Evolutionary conservation across 2,888 invertebrate genomes (phyloP).

Genomic region (Netelia virgata): DNA sequence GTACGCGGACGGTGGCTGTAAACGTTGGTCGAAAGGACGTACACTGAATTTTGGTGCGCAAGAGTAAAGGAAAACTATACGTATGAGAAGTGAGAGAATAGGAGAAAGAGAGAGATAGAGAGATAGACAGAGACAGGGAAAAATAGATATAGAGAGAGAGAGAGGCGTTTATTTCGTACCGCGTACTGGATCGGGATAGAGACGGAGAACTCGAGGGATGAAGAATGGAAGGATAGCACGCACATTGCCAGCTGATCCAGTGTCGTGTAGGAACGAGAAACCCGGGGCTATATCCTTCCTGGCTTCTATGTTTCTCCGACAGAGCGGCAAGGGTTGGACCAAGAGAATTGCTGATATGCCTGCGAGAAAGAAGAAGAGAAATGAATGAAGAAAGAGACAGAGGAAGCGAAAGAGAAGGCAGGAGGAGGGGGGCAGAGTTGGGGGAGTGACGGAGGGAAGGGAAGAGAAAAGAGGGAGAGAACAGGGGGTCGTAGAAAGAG

Average conservation of each 20-base stretch:
- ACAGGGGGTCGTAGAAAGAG: conserved; percentile 33
- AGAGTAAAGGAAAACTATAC: conserved; percentile 39
- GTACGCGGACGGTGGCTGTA: conserved; percentile 31
- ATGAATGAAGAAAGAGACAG: conserved; percentile 8
- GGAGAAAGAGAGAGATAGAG: neutral
- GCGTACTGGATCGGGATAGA: neutral
- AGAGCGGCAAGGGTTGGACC: conserved; percentile 48
- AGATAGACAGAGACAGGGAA: conserved; percentile 8
- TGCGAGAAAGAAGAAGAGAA: conserved; percentile 23
- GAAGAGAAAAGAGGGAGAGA: neutral
- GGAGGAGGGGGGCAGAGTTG: neutral
- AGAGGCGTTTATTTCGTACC: neutral
- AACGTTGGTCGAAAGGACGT: conserved; percentile 23
- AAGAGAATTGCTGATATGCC: conserved; percentile 43
- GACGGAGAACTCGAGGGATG: conserved; percentile 5
- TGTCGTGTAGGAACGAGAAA: conserved; percentile 61
- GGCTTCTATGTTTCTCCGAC: conserved; percentile 51
- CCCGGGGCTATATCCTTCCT: conserved; percentile 59
- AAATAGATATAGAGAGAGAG: neutral
- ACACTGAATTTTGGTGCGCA: conserved; percentile 39
- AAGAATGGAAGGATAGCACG: conserved; percentile 31
- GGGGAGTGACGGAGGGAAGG: conserved; percentile 8
- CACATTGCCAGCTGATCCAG: conserved; percentile 60
- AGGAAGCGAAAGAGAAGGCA: conserved; percentile 22
- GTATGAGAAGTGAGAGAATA: neutral